Percentiles rank a stretch among this genome's conserved stretches.
These are phyloP conservation scores for Sitobion miscanthi DNA, from an alignment of 1,140 invertebrate species.

Conservation along the genomic window DNA sequence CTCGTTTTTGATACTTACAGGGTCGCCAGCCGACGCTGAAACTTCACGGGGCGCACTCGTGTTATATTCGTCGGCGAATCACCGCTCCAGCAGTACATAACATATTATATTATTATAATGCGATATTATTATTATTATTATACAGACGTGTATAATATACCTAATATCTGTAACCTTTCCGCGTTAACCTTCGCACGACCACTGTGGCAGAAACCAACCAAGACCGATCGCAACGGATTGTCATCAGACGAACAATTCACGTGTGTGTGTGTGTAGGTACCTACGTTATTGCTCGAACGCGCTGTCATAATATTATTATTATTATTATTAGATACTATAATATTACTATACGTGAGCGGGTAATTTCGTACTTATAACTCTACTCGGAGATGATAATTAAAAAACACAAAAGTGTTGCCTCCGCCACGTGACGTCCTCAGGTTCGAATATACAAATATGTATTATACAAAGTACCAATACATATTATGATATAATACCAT, in stretches of 20 bases:
- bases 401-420: neutral
- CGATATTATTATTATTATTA: neutral
- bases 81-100: neutral
- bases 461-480: neutral
- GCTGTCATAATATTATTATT: neutral
- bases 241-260: neutral
- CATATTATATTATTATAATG: neutral
- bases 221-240: constrained; percentile 6
- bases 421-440: neutral
- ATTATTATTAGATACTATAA: too few relatives aligned
- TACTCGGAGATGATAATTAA: neutral
- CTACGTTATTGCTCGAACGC: neutral
- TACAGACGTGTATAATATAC: neutral
- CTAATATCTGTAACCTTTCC: neutral
- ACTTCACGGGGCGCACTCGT: constrained; percentile 1
- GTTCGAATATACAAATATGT: neutral
- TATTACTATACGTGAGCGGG: neutral
- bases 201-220: neutral
- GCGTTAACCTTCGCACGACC: neutral
- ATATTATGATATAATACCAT: neutral
- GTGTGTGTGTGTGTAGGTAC: neutral
- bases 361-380: neutral
- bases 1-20: constrained; percentile 48
- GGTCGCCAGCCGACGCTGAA: neutral
- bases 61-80: neutral